A percentile compares a stretch with the other conserved stretches of the same genome.
Evolutionary conservation across 2,888 invertebrate genomes (phyloP).

Genomic region (Brenthis ino): DNA sequence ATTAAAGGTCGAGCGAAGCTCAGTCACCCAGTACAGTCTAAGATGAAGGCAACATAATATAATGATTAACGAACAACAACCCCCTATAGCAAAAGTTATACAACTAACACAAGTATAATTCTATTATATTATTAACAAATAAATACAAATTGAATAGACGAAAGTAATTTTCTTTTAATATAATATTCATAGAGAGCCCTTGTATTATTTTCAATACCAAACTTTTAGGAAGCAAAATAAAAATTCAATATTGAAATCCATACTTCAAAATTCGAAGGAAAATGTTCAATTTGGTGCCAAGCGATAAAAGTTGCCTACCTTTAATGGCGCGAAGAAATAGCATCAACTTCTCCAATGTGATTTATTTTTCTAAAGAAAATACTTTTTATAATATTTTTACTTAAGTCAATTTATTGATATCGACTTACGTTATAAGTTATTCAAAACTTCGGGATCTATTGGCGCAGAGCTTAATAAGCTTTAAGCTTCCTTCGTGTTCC

Average conservation of each 20-base stretch:
- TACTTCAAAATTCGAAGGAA: slow-evolving; percentile 74
- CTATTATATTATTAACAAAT: too few relatives aligned
- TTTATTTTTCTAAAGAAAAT: slow-evolving; percentile 75
- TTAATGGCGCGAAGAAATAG: slow-evolving; percentile 64
- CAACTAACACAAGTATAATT: too few relatives aligned
- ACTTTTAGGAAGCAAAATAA: slow-evolving; percentile 59
- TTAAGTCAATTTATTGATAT: slow-evolving; percentile 73
- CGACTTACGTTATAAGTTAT: slow-evolving; percentile 73
- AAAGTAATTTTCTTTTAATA: slow-evolving; percentile 15
- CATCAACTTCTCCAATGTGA: slow-evolving; percentile 68
- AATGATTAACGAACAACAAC: too few relatives aligned
- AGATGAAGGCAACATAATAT: too few relatives aligned
- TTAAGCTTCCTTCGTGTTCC: too few relatives aligned
- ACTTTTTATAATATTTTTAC: slow-evolving; percentile 57
- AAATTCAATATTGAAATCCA: slow-evolving; percentile 78
- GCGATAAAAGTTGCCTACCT: slow-evolving; percentile 72
- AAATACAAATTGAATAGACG: neutral
- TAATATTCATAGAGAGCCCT: slow-evolving; percentile 3
- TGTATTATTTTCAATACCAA: slow-evolving; percentile 17
- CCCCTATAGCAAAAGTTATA: too few relatives aligned
- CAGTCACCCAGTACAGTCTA: too few relatives aligned
- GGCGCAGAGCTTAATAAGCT: slow-evolving; percentile 21
- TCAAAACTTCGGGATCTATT: slow-evolving; percentile 66
- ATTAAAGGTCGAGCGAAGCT: too few relatives aligned
- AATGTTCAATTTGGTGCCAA: slow-evolving; percentile 65